Conservation (phyloP, 2,888 invertebrate species). For the Drepana falcataria region DNA sequence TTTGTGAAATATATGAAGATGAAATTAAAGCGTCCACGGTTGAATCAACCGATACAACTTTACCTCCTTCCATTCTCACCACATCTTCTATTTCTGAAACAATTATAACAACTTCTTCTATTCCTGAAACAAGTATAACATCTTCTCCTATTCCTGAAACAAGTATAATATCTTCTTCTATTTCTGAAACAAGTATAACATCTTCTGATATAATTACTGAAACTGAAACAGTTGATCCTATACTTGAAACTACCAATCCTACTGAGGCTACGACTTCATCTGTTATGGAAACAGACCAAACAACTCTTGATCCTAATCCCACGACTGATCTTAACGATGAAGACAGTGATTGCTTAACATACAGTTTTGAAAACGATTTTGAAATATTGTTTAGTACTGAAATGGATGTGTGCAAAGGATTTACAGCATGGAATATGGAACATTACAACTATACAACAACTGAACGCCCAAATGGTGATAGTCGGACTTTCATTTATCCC, state of each 20-base stretch:
- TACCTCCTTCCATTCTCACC: too few relatives aligned
- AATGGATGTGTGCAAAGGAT: constrained; percentile 18
- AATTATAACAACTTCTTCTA: too few relatives aligned
- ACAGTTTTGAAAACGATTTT: constrained; percentile 24
- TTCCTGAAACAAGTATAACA: too few relatives aligned
- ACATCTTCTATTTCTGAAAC: too few relatives aligned
- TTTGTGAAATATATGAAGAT: constrained; percentile 16
- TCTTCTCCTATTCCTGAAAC: too few relatives aligned
- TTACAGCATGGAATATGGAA: constrained; percentile 21
- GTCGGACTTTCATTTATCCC: constrained; percentile 26
- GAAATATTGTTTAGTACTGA: constrained; percentile 19
- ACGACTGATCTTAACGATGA: background rate
- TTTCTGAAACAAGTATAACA: too few relatives aligned
- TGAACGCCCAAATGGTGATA: constrained; percentile 19
- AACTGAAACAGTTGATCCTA: background rate
- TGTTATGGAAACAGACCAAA: too few relatives aligned
- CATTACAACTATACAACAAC: constrained; percentile 20
- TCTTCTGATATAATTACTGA: background rate
- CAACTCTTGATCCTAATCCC: background rate
- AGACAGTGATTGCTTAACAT: constrained; percentile 19
- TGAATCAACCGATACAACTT: too few relatives aligned
- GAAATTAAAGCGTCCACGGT: background rate
- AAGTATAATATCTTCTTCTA: too few relatives aligned
- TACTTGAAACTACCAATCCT: too few relatives aligned
- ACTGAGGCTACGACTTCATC: too few relatives aligned